Evolutionary conservation across 1,140 invertebrate genomes (phyloP), one percentile per base, ranked within the genome.

Genomic region (Caerostris extrusa): DNA sequence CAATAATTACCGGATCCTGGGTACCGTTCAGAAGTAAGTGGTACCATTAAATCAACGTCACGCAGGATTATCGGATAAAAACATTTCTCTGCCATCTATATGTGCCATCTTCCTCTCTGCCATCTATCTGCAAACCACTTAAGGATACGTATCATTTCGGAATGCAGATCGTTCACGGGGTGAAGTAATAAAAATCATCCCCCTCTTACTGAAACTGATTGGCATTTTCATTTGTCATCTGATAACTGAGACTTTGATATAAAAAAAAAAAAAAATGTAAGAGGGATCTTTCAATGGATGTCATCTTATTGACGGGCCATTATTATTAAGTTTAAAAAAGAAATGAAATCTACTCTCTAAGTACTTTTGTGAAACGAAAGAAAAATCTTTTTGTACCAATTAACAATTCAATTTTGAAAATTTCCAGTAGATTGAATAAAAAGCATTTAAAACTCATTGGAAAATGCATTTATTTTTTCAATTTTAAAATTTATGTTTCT

Each of bases 41-140:
- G 82, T 58, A 34, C 82, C 82, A 83, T 83, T 83, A 83, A 83
- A 83, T 83, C 82, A 83, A 83, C n/a, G 82, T 83, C 82, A 55
- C 7, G 6, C 34, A 34, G 34, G 34, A 34, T 34, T 34, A 34
- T 34, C 34, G 34, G 34, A 1, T 34, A 34, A 34, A 77, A 77
- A 77, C 53, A 77, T 50, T 14, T 53, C 34, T 77, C 71, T 19
- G 7, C 19, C 34, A 77, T 77, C 50, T 77, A 77, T 53, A 34
- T 34, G 34, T 34, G 34, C 34, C 34, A 34, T 34, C 34, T 34
- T 34, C 2, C 34, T n/a, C 34, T 34, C 34, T 34, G 34, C 34
- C 34, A 34, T 14, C 61, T 64, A 14, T 64, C 17, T 17, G 12
- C 61, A 64, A 64, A 64, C 71, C 71, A 77, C 71, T 77, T 77